Base-by-base conservation (phyloP, 2,113 vertebrate species). In the Plecturocebus donacophilus region DNA sequence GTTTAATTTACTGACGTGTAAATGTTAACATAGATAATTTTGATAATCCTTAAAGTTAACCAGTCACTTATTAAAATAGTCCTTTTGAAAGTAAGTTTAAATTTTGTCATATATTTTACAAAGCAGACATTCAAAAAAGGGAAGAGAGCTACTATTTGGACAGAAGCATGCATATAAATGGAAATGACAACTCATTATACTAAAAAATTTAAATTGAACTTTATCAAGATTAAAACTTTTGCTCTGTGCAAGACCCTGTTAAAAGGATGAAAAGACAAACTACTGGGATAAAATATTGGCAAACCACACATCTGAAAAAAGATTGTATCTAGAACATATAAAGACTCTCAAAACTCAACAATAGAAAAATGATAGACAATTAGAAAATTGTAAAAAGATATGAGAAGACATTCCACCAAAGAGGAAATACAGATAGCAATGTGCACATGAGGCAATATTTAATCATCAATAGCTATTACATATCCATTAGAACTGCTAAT, bases 91-190 rank as follows among this genome's bases (percentile, higher is more conserved):
- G 14, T 87, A 20, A 6, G 4, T 82, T 66, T 79, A 61, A 42
- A n/a, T 85, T 70, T 75, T 68, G 82, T 87, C 70, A 40, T 87
- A 71, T 90, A 40, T 79, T 90, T 93, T 83, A 87, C 23, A 49
- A 93, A 52, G 32, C 32, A 87, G 19, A 76, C 2, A 64, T 68
- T 82, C 47, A 56, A 68, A 79, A 95, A 93, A 87, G 3, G 35
- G 20, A 96, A 81, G 27, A 52, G 35, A 83, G 40, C 56, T 68
- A 49, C 90, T 87, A 75, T 13, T 81, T 82, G 3, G 14, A 66
- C 5, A 73, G 23, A 93, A 49, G 7, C 3, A 93, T 16, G 2
- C 11, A 71, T 81, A 90, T 61, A 86, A 64, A 66, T 25, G 8
- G 86, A 90, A 95, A 64, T 49, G 19, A 80, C n/a, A 87, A 13